Percentiles rank a stretch among this genome's conserved stretches.
phyloP scores from a whole-genome alignment of 1,140 invertebrate species.

The Paracyclopina nana region DNA sequence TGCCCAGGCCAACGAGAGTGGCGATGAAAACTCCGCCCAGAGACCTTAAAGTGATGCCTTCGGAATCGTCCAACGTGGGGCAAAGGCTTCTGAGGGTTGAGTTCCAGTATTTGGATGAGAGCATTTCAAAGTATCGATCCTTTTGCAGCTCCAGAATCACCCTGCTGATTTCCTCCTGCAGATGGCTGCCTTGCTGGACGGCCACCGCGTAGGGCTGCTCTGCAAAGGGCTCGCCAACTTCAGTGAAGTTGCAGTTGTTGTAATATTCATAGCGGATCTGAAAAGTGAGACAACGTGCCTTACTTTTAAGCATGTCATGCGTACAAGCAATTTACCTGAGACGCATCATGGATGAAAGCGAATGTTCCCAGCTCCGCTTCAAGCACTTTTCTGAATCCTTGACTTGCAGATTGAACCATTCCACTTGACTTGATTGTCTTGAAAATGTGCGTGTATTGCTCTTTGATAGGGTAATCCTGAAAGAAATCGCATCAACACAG shows the following conservation, averaged over 20 bases:
- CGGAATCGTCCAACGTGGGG: conserved; percentile 49
- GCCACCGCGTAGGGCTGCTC: conserved; percentile 71
- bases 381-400: conserved; percentile 51
- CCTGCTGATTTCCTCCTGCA: conserved; percentile 57
- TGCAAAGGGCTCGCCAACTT: conserved; percentile 66
- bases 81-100: conserved; percentile 42
- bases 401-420: conserved; percentile 39
- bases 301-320: neutral
- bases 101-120: conserved; percentile 63
- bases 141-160: conserved; percentile 60
- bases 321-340: conserved; percentile 28
- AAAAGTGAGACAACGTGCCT: neutral
- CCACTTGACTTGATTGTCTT: conserved; percentile 55
- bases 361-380: conserved; percentile 57
- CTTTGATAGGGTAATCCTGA: conserved; percentile 75
- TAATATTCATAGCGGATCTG: conserved; percentile 64
- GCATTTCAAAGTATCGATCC: conserved; percentile 53
- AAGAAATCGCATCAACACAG: too few relatives aligned
- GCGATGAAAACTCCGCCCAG: conserved; percentile 74
- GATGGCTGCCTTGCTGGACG: conserved; percentile 58
- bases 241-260: conserved; percentile 57
- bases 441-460: conserved; percentile 69
- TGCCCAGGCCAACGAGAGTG: conserved; percentile 52
- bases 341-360: conserved; percentile 68
- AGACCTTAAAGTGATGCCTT: conserved; percentile 67